Conservation (phyloP, 2,113 vertebrate genomes). For the Corydoras sp. region DNA sequence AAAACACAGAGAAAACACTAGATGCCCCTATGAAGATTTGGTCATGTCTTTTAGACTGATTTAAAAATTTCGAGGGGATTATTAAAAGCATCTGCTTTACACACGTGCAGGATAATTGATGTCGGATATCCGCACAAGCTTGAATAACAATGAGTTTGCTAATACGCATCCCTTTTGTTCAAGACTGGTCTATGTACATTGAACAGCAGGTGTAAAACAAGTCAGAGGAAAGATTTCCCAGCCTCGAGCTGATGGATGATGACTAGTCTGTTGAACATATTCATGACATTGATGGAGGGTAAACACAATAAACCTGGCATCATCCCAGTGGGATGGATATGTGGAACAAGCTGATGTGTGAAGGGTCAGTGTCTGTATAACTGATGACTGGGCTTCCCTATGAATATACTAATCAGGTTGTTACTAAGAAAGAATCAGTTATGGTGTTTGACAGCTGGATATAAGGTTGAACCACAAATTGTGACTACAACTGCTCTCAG, state of each 20-base stretch:
- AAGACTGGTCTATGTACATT: no score
- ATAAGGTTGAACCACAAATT: no score
- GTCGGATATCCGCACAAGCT: neutral
- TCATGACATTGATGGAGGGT: neutral
- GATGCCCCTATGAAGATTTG: neutral
- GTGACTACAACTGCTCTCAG: no score
- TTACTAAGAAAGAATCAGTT: no score
- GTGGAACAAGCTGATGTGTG: neutral
- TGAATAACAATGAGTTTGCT: no score
- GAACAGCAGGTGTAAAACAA: neutral
- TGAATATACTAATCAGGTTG: no score
- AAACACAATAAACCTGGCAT: neutral
- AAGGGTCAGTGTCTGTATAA: neutral
- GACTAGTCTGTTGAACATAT: neutral
- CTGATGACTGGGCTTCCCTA: neutral
- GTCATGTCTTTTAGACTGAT: neutral
- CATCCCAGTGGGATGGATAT: neutral
- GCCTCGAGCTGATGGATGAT: neutral
- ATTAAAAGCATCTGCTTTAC: neutral
- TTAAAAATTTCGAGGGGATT: neutral
- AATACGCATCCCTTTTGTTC: no score
- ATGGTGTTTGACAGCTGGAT: no score
- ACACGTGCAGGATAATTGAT: neutral
- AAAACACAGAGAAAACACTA: neutral
- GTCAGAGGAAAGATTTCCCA: neutral